A percentile compares a stretch with the other conserved stretches of the same genome.
Conservation (phyloP, 1,140 invertebrate genomes). For the Dolichoris vasculosae region DNA sequence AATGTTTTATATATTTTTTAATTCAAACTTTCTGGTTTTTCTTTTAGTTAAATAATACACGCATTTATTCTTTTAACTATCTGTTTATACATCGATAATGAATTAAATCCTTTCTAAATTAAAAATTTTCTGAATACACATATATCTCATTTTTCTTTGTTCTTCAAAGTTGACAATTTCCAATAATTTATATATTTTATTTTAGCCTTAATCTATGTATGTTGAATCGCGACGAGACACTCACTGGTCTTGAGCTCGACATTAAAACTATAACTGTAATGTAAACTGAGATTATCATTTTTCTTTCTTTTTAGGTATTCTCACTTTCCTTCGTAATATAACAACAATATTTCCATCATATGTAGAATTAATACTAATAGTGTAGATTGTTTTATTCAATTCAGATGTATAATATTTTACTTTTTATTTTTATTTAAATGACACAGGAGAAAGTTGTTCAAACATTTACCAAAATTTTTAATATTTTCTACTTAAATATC, state of each 20-base stretch:
- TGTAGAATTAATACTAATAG: constrained; percentile 18
- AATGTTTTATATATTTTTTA: constrained; percentile 15
- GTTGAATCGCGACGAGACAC: constrained; percentile 45
- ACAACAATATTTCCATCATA: constrained; percentile 26
- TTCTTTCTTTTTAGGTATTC: neutral
- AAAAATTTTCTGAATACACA: neutral
- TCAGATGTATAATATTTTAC: constrained; percentile 13
- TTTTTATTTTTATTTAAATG: constrained; percentile 12
- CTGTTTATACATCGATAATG: constrained; percentile 10
- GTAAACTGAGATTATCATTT: neutral
- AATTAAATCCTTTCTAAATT: neutral
- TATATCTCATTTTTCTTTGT: constrained; percentile 8
- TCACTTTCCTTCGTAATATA: constrained; percentile 20
- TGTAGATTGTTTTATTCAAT: constrained; percentile 22
- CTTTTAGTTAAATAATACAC: constrained; percentile 30
- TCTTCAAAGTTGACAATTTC: constrained; percentile 26
- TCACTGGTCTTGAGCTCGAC: constrained; percentile 33
- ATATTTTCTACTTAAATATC: neutral
- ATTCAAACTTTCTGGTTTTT: constrained; percentile 39
- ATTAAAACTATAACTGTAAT: constrained; percentile 1
- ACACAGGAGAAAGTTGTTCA: neutral
- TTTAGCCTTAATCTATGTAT: neutral
- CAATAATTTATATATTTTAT: constrained; percentile 16
- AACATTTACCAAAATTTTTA: neutral
- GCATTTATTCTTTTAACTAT: neutral